These are phyloP conservation scores for Pheosia gnoma DNA, from an alignment of 2,888 invertebrate species.

Conservation along the genomic window DNA sequence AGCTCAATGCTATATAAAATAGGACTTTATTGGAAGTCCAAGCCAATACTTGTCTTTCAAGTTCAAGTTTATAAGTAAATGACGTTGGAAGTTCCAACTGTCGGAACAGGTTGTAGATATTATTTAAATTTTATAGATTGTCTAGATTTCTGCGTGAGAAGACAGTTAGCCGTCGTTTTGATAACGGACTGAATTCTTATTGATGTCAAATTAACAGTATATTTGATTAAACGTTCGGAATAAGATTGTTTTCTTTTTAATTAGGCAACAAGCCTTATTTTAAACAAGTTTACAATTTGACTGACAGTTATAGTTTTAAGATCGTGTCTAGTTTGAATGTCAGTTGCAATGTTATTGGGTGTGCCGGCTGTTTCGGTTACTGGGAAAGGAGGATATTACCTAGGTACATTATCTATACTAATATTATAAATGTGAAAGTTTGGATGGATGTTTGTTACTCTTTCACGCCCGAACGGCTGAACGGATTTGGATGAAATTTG, in stretches of 20 bases:
- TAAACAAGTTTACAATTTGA: no score
- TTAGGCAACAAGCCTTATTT: neutral
- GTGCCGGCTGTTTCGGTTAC: no score
- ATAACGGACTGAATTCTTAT: constrained; percentile 27
- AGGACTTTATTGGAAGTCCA: neutral
- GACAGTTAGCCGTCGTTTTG: constrained; percentile 9
- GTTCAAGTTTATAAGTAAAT: constrained; percentile 31
- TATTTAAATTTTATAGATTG: constrained; percentile 16
- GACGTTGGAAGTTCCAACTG: neutral
- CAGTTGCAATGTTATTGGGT: no score
- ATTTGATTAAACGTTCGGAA: constrained; percentile 4
- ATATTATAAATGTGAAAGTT: no score
- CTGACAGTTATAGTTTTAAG: no score
- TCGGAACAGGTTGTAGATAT: constrained; percentile 24
- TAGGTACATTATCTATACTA: no score
- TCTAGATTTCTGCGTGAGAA: constrained; percentile 13
- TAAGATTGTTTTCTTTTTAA: constrained; percentile 12
- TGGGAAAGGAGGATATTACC: no score
- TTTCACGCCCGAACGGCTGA: no score
- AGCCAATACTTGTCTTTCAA: constrained; percentile 15
- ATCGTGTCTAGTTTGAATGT: no score
- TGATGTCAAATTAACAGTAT: constrained; percentile 5
- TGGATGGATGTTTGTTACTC: no score
- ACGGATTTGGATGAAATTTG: no score
- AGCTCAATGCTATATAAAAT: neutral